Evolutionary conservation across 1,140 invertebrate genomes (phyloP).

Genomic region (Platorchestia sp.): DNA sequence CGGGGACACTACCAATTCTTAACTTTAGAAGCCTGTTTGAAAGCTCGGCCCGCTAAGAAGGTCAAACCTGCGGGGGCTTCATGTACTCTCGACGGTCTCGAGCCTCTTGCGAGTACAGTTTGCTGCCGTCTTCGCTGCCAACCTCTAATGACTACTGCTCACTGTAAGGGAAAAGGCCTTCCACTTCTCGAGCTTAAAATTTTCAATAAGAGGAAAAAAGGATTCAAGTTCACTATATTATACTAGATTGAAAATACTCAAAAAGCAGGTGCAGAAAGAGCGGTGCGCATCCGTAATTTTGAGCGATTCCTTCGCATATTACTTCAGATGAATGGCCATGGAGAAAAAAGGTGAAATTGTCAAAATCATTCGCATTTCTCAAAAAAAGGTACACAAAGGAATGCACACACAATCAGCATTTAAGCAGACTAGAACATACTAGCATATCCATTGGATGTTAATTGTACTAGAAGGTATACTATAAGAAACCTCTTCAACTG

Average conservation of each 20-base stretch:
- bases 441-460: too few relatives aligned
- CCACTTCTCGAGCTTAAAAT: background rate
- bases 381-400: background rate
- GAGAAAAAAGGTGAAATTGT: background rate
- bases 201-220: background rate
- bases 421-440: background rate
- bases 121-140: too few relatives aligned
- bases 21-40: background rate
- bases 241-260: background rate
- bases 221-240: background rate
- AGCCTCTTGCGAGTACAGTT: background rate
- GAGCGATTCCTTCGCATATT: background rate
- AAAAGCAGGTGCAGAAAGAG: background rate
- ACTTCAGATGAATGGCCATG: background rate
- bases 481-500: background rate
- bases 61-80: background rate
- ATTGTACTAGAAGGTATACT: too few relatives aligned
- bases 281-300: background rate
- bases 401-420: background rate
- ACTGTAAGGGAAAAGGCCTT: background rate
- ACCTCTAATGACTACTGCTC: background rate
- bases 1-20: background rate
- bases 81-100: background rate
- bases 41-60: background rate
- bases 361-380: background rate